Percentiles rank a stretch among this genome's conserved stretches.
Evolutionary conservation across 1,140 invertebrate species (phyloP).

Genomic region (Drosophila tani): DNA sequence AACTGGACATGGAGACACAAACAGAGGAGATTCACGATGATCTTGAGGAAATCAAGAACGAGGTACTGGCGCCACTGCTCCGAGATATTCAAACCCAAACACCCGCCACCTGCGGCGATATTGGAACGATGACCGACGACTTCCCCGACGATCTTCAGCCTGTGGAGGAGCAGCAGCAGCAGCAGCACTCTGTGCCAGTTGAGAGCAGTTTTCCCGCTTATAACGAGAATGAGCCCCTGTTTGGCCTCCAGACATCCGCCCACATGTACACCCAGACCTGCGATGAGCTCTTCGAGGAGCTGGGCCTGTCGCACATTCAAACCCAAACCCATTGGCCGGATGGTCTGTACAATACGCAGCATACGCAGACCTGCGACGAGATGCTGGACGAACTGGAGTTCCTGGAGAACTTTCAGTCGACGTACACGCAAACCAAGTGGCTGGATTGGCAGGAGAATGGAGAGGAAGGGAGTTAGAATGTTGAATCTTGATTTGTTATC

Average conservation of each 20-base stretch:
- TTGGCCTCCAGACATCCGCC: slow-evolving; percentile 80
- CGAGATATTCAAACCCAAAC: slow-evolving; percentile 68
- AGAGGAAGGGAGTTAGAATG: not conserved
- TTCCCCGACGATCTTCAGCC: slow-evolving; percentile 5
- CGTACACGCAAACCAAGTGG: slow-evolving; percentile 72
- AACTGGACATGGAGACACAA: slow-evolving; percentile 67
- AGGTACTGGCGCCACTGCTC: slow-evolving; percentile 54
- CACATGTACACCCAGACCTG: slow-evolving; percentile 88
- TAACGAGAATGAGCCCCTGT: slow-evolving; percentile 50
- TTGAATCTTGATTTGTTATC: not conserved
- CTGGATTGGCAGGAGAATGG: slow-evolving; percentile 59
- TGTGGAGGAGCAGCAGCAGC: not conserved
- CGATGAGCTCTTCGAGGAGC: slow-evolving; percentile 86
- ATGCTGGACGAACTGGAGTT: slow-evolving; percentile 63
- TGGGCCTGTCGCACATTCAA: slow-evolving; percentile 87
- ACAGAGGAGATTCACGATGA: slow-evolving; percentile 63
- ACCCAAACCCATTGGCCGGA: slow-evolving; percentile 87
- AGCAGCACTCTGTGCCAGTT: not conserved
- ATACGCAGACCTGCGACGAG: slow-evolving; percentile 74
- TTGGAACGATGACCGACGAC: slow-evolving; percentile 64
- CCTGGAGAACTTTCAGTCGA: slow-evolving; percentile 73
- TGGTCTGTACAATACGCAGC: slow-evolving; percentile 67
- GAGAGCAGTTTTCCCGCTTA: slow-evolving; percentile 30
- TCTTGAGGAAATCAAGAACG: slow-evolving; percentile 56
- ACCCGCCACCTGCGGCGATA: slow-evolving; percentile 43